Percentiles rank a stretch among this genome's conserved stretches.
These are phyloP conservation scores for Tenebrio molitor DNA, from an alignment of 1,140 invertebrate genomes.

Conservation along the genomic window DNA sequence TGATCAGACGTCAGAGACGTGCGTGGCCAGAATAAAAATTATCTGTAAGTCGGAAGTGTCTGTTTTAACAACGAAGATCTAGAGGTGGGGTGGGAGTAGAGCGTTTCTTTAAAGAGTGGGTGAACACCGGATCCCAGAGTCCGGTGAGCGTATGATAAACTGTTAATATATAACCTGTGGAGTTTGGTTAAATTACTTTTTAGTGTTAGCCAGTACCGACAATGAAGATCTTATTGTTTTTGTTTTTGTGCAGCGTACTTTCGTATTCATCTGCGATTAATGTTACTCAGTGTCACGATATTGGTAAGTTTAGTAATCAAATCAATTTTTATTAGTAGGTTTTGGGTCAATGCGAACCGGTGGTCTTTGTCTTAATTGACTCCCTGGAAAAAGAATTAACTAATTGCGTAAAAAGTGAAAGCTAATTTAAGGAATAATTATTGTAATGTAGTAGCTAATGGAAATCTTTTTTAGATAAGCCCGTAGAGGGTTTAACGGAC, in stretches of 20 bases:
- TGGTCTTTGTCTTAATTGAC: too few relatives aligned
- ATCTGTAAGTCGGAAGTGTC: too few relatives aligned
- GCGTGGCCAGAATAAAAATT: too few relatives aligned
- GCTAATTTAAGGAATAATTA: too few relatives aligned
- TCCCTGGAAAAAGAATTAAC: too few relatives aligned
- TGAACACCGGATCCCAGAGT: neutral
- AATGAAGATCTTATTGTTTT: neutral
- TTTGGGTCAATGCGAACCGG: neutral
- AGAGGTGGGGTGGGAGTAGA: conserved; percentile 4
- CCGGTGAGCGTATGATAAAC: neutral
- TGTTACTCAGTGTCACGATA: conserved; percentile 22
- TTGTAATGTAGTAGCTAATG: too few relatives aligned
- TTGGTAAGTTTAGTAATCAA: neutral
- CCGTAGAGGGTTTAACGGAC: conserved; percentile 58
- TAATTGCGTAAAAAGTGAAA: too few relatives aligned
- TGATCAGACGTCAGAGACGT: too few relatives aligned
- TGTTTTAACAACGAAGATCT: too few relatives aligned
- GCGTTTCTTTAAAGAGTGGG: conserved; percentile 12
- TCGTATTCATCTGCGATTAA: conserved; percentile 17
- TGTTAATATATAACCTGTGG: too few relatives aligned
- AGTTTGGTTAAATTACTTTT: too few relatives aligned
- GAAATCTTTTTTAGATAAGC: conserved; percentile 14
- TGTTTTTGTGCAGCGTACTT: conserved; percentile 3
- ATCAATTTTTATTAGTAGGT: neutral
- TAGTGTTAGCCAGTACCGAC: neutral